Conservation (phyloP, 2,113 vertebrate genomes). For the Cololabis saira region DNA sequence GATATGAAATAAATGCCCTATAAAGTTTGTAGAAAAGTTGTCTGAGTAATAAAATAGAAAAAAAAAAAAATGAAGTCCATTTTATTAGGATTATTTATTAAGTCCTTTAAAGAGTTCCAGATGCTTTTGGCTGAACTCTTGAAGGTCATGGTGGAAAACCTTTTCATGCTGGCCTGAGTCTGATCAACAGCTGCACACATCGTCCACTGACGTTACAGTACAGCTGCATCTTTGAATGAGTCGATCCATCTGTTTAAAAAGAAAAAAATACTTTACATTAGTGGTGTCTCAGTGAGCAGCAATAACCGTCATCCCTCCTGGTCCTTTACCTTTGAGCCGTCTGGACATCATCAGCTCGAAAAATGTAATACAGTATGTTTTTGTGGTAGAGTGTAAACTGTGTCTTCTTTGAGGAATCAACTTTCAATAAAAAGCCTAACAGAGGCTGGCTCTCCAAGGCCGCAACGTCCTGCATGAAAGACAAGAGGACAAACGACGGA, state of each 20-base stretch:
- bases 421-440: conserved; percentile 90
- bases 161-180: too few relatives aligned
- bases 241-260: conserved; percentile 89
- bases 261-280: background rate
- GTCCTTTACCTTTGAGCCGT: conserved; percentile 87
- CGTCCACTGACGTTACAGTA: conserved; percentile 80
- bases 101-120: too few relatives aligned
- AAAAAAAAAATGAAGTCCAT: too few relatives aligned
- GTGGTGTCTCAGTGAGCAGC: background rate
- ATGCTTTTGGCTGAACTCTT: too few relatives aligned
- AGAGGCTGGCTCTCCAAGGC: conserved; percentile 95
- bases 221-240: conserved; percentile 92
- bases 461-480: conserved; percentile 88
- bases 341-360: conserved; percentile 92
- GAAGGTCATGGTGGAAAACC: too few relatives aligned
- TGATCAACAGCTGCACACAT: conserved; percentile 4
- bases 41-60: too few relatives aligned
- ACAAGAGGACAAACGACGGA: background rate
- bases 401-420: conserved; percentile 80
- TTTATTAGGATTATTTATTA: too few relatives aligned
- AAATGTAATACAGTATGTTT: conserved; percentile 91
- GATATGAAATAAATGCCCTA: conserved; percentile 2
- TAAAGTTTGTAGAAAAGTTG: background rate
- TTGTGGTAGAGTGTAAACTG: conserved; percentile 95
- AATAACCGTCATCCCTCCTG: background rate